Evolutionary conservation across 1,140 invertebrate species (phyloP), one percentile per base, ranked within the genome.

Genomic region (Brachionus rubens): DNA sequence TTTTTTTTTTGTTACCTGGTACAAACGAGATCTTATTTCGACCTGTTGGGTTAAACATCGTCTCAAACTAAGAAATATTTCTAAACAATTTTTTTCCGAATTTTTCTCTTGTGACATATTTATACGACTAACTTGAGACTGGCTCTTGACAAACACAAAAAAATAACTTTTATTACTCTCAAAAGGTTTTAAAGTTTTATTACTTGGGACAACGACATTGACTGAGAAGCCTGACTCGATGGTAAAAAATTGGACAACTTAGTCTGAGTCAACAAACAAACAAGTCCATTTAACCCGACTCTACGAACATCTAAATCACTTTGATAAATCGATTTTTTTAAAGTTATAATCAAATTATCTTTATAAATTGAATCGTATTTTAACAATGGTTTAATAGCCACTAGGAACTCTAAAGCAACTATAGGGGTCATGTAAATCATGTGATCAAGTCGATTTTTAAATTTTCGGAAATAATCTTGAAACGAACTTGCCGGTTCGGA

Each of bases 41-140:
- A 36, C 43, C 41, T 72, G 68, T 21, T 72, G 68, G 16, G 30
- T 50, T 24, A 72, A 50, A 24, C 68, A 72, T 28, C 68, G 46
- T 30, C 68, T 48, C n/a, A 72, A 21, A 41, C 68, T 72, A 26
- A 72, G 41, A 50, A 72, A 72, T 72, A 72, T 72, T 72, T 72
- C 68, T n/a, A 72, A 24, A 16, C 68, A 72, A 54, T 54, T 72
- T 54, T 72, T 72, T 26, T 72, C 68, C 4, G 68, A 48, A 40
- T 54, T 50, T 54, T 50, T 72, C 33, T 72, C 68, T 21, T 72
- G 68, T 1, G 68, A 72, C 46, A 72, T 48, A 0, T 19, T 40
- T 26, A 54, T 50, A n/a, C 68, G 68, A 47, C 68, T 72, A 36
- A 72, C 30, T 40, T 72, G 68, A 19, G 68, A 72, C 24, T 72